Evolutionary conservation across 2,113 vertebrate genomes (phyloP).

Genomic region (Carollia perspicillata): DNA sequence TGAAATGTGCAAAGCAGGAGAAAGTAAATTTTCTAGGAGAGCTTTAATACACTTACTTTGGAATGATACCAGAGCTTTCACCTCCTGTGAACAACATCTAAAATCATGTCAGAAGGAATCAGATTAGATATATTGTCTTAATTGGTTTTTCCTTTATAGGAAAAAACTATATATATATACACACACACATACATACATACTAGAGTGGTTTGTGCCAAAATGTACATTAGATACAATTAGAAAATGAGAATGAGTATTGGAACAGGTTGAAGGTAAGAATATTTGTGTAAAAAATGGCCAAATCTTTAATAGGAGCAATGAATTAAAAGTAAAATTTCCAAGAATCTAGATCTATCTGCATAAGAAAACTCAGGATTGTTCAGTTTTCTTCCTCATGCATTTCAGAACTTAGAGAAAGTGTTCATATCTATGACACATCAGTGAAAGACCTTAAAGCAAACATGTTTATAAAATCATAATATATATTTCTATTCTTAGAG

Average conservation of each 20-base stretch:
- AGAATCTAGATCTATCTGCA: not conserved
- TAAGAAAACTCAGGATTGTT: not conserved
- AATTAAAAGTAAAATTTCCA: not conserved
- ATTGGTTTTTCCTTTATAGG: not conserved
- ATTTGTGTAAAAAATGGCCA: not conserved
- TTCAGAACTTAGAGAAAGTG: not conserved
- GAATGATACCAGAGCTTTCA: constrained; percentile 56
- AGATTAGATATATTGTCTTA: constrained; percentile 42
- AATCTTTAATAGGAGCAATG: not conserved
- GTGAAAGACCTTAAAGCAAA: not conserved
- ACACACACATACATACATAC: not conserved
- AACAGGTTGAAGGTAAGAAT: not conserved
- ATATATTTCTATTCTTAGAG: not conserved
- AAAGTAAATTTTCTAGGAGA: constrained; percentile 51
- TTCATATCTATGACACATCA: not conserved
- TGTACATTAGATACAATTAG: constrained; percentile 58
- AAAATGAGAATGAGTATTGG: not conserved
- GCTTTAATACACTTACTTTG: constrained; percentile 50
- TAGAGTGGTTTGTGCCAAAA: constrained; percentile 10
- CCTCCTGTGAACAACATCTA: constrained; percentile 10
- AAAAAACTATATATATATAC: not conserved
- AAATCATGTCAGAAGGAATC: constrained; percentile 33
- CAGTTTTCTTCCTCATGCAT: not conserved
- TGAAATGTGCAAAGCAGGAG: constrained; percentile 31
- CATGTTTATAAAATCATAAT: not conserved